Evolutionary conservation across 2,797 vertebrate species (phyloP).

Genomic region (Rhinichthys osculus): DNA sequence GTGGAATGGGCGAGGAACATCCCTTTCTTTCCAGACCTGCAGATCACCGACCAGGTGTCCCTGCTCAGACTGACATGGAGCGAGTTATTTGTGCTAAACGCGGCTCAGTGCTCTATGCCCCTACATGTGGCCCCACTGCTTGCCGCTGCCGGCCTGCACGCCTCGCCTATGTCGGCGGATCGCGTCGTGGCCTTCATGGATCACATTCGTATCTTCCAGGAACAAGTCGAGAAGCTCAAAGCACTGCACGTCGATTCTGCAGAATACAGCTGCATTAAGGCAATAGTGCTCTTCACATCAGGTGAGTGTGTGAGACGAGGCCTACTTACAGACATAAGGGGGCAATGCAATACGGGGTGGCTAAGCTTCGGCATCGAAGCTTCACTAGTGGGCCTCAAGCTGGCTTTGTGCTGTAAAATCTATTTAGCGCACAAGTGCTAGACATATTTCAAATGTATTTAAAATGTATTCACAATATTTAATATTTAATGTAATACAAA

Average conservation of each 20-base stretch:
- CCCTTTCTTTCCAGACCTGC: conserved; percentile 98
- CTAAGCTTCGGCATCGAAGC: conserved; percentile 55
- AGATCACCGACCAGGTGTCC: conserved; percentile 99
- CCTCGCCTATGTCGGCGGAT: conserved; percentile 98
- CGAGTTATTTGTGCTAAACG: conserved; percentile 98
- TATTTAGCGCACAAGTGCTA: conserved; percentile 60
- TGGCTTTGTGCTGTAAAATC: conserved; percentile 67
- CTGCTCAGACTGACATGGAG: conserved; percentile 98
- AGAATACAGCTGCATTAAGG: conserved; percentile 99
- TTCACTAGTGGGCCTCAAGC: conserved; percentile 64
- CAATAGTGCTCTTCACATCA: conserved; percentile 98
- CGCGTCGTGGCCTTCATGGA: conserved; percentile 99
- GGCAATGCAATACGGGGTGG: conserved; percentile 47
- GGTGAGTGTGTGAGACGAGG: conserved; percentile 82
- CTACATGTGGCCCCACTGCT: conserved; percentile 96
- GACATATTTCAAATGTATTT: background rate
- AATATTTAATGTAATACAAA: background rate
- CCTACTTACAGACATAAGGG: conserved; percentile 59
- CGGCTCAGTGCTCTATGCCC: conserved; percentile 98
- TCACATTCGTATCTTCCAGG: conserved; percentile 99
- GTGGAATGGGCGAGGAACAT: conserved; percentile 99
- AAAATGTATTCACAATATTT: background rate
- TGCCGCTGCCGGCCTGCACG: conserved; percentile 96
- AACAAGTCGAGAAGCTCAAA: conserved; percentile 99
- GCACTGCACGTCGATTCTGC: conserved; percentile 97